phyloP scores from a whole-genome alignment of 1,140 invertebrate genomes.

The Brachionus manjavacas region DNA sequence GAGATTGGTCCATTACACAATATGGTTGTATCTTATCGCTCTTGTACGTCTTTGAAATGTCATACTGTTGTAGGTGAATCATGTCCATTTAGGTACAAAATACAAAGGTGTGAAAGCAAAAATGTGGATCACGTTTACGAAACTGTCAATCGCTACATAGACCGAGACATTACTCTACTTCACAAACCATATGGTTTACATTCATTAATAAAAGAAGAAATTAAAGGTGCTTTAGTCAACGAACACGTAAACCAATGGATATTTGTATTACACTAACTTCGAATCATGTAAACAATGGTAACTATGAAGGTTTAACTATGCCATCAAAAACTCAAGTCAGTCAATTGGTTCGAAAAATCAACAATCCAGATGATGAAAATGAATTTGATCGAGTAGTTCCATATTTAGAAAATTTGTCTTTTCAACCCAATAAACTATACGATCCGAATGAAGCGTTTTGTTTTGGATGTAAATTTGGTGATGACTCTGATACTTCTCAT shows the following conservation, averaged over 20 bases:
- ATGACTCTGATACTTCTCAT: no score
- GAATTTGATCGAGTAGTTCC: not conserved
- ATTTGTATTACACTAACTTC: not conserved
- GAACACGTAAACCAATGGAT: not conserved
- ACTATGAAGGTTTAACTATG: not conserved
- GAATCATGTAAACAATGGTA: not conserved
- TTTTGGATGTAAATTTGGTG: no score
- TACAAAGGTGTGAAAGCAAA: not conserved
- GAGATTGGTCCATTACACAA: not conserved
- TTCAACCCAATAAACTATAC: no score
- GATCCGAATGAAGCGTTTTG: no score
- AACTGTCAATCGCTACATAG: not conserved
- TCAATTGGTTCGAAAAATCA: not conserved
- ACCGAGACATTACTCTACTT: not conserved
- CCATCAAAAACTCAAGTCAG: not conserved
- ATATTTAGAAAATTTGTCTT: not conserved
- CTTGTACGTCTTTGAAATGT: constrained; percentile 7
- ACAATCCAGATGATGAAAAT: no score
- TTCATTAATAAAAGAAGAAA: not conserved
- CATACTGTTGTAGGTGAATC: not conserved
- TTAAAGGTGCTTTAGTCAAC: not conserved
- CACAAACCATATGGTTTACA: no score
- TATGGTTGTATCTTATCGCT: not conserved
- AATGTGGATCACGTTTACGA: not conserved
- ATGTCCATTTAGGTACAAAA: constrained; percentile 10